Percentiles rank a stretch among this genome's conserved stretches.
These are phyloP conservation scores for Nyctereutes procyonoides DNA, from an alignment of 2,113 vertebrate species.

Conservation along the genomic window DNA sequence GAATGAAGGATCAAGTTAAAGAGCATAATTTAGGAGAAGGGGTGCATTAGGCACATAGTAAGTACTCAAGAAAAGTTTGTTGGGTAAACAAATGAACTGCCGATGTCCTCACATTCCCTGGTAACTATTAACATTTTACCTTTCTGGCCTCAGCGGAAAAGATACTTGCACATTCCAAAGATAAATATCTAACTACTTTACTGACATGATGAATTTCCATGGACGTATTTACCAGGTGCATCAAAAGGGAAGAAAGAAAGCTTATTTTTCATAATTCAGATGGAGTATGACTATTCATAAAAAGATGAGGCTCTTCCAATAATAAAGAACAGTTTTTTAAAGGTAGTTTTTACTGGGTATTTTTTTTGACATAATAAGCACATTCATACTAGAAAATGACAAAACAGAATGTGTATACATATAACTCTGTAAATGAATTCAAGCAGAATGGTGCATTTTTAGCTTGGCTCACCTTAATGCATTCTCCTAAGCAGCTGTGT, in stretches of 20 bases:
- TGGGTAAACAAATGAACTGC: neutral
- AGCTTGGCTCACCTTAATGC: neutral
- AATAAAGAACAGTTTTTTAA: neutral
- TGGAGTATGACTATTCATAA: neutral
- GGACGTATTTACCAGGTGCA: constrained; percentile 18
- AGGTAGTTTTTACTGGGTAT: neutral
- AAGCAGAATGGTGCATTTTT: neutral
- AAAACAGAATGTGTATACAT: neutral
- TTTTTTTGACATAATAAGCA: neutral
- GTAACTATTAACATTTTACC: neutral
- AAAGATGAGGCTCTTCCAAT: neutral
- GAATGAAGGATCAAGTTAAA: neutral
- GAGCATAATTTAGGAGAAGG: neutral
- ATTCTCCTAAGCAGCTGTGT: neutral
- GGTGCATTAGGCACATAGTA: neutral
- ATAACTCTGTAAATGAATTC: neutral
- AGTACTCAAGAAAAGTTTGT: neutral
- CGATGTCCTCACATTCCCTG: neutral
- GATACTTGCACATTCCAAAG: neutral
- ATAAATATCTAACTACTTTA: neutral
- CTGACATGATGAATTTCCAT: neutral
- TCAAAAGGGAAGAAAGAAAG: neutral
- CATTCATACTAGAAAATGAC: neutral
- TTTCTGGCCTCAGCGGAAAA: constrained; percentile 6
- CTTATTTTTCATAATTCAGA: constrained; percentile 40